Percentiles rank a stretch among this genome's conserved stretches.
Conservation (phyloP, 2,888 invertebrate genomes). For the Hirtodrosophila trivittata region DNA sequence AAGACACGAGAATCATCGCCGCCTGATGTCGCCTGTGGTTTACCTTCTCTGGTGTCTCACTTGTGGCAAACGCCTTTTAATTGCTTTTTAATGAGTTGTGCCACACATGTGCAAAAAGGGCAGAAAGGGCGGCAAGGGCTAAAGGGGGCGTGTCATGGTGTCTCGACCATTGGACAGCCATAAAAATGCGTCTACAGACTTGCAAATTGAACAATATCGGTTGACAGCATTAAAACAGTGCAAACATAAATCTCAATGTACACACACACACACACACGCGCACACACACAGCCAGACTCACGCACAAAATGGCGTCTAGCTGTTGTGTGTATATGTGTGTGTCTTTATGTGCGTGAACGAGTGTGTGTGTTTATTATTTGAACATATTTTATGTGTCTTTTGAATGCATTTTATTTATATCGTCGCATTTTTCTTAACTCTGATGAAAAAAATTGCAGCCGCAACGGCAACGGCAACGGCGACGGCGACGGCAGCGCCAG, state of each 20-base stretch:
- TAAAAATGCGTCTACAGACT: constrained; percentile 39
- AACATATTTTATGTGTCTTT: constrained; percentile 65
- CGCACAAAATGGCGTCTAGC: constrained; percentile 33
- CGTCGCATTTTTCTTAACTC: constrained; percentile 69
- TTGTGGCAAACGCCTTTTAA: constrained; percentile 47
- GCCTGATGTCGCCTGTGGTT: constrained; percentile 18
- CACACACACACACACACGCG: constrained; percentile 13
- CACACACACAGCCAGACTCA: too few species aligned
- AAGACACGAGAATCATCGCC: constrained; percentile 37
- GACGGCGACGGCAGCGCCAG: constrained; percentile 29
- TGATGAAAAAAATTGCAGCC: constrained; percentile 59
- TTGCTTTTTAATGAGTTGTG: constrained; percentile 64
- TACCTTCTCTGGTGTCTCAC: constrained; percentile 21
- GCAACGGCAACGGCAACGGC: constrained; percentile 10
- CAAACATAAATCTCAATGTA: constrained; percentile 48
- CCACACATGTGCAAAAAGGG: constrained; percentile 3
- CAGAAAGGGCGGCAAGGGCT: not conserved
- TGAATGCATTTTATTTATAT: constrained; percentile 68
- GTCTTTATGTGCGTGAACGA: constrained; percentile 8
- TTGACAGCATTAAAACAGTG: constrained; percentile 58
- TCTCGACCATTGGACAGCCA: constrained; percentile 22
- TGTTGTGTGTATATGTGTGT: constrained; percentile 3
- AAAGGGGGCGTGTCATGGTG: not conserved
- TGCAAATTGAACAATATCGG: constrained; percentile 59
- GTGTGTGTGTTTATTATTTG: constrained; percentile 45